Evolutionary conservation across 2,797 vertebrate genomes (phyloP).

Genomic region (Sternotherus odoratus): DNA sequence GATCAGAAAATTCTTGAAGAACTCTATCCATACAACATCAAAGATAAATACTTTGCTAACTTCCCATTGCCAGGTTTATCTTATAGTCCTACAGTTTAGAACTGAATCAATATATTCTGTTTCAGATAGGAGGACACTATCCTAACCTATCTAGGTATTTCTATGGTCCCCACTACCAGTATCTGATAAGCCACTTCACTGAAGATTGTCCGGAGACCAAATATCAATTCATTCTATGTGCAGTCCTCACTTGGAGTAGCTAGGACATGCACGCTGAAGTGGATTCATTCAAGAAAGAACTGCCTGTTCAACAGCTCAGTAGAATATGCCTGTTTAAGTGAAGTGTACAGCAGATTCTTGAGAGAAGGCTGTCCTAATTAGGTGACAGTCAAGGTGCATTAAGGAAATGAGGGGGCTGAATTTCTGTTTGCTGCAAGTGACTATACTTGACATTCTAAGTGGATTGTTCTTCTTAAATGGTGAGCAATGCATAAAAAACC

Average conservation of each 20-base stretch:
- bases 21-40: not conserved
- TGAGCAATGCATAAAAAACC: not conserved
- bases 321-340: slow-evolving; percentile 16
- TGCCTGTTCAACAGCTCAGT: slow-evolving; percentile 21
- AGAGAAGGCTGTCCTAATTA: slow-evolving; percentile 38
- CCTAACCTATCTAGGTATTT: not conserved
- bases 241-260: too few species aligned
- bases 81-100: not conserved
- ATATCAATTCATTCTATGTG: too few species aligned
- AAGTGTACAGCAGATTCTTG: not conserved
- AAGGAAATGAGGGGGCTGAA: slow-evolving; percentile 42
- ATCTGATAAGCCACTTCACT: not conserved
- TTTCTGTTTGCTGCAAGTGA: not conserved
- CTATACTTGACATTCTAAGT: not conserved
- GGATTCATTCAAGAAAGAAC: slow-evolving; percentile 6
- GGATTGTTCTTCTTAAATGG: not conserved
- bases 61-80: not conserved
- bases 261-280: not conserved
- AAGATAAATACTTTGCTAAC: not conserved
- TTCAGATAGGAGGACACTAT: not conserved
- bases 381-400: slow-evolving; percentile 8
- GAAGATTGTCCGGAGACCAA: not conserved
- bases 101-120: not conserved
- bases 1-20: slow-evolving; percentile 50
- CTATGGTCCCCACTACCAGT: not conserved